These are phyloP conservation scores for Hippocampus zosterae DNA, from an alignment of 2,113 vertebrate species.

Conservation along the genomic window DNA sequence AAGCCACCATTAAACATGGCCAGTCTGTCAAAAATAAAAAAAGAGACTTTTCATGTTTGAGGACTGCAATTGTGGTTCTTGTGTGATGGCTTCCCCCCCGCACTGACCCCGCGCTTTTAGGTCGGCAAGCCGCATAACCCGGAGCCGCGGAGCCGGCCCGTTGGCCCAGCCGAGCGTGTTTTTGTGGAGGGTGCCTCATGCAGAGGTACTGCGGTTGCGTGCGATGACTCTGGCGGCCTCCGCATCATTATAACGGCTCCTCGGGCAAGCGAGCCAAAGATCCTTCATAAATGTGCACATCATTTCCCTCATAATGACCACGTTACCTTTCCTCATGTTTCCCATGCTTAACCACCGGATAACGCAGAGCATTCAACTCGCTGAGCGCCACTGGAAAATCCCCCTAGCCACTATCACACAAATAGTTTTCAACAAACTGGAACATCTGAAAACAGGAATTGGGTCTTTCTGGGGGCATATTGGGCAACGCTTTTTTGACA, in stretches of 20 bases:
- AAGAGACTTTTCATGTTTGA: constrained; percentile 77
- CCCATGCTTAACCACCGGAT: constrained; percentile 28
- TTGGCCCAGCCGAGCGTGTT: constrained; percentile 54
- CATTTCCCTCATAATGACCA: constrained; percentile 45
- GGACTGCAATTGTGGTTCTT: constrained; percentile 75
- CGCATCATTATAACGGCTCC: constrained; percentile 66
- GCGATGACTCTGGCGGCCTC: constrained; percentile 49
- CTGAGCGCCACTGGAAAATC: constrained; percentile 3
- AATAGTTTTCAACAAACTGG: constrained; percentile 21
- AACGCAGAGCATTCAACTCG: constrained; percentile 38
- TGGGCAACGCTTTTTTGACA: background rate
- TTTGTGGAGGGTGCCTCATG: constrained; percentile 50
- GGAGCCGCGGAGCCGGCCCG: constrained; percentile 51
- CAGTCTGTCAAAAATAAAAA: constrained; percentile 73
- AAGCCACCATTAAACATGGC: constrained; percentile 69
- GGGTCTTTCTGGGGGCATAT: background rate
- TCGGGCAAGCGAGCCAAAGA: constrained; percentile 53
- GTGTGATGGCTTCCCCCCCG: constrained; percentile 67
- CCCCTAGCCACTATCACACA: background rate
- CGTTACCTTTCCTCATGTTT: constrained; percentile 41
- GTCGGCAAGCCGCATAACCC: constrained; percentile 64
- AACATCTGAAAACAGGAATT: background rate
- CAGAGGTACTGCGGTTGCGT: constrained; percentile 53
- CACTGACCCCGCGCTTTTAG: constrained; percentile 69
- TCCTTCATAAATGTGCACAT: constrained; percentile 50